Percentiles rank a stretch among this genome's conserved stretches.
Conservation (phyloP, 2,113 vertebrate genomes). For the Rhynchomys soricoides region DNA sequence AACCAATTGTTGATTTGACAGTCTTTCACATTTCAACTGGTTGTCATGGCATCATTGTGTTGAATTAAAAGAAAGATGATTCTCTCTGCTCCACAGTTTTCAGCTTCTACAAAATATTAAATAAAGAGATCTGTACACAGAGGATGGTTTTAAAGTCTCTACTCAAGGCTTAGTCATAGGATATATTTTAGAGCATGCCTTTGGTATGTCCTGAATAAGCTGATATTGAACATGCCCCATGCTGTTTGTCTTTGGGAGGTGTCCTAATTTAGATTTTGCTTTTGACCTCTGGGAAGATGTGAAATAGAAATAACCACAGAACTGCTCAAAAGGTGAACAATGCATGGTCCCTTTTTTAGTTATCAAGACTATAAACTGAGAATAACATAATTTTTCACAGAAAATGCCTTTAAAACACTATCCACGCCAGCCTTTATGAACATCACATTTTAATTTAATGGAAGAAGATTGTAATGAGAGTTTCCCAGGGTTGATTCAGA, state of each 20-base stretch:
- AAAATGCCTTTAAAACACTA: conserved; percentile 27
- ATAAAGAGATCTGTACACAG: conserved; percentile 68
- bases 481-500: neutral
- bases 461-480: neutral
- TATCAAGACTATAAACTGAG: conserved; percentile 43
- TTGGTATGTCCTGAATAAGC: conserved; percentile 60
- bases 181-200: conserved; percentile 64
- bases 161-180: conserved; percentile 56
- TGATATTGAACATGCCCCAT: conserved; percentile 55
- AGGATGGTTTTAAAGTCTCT: conserved; percentile 64
- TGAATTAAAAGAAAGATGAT: conserved; percentile 61
- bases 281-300: conserved; percentile 66
- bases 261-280: conserved; percentile 63
- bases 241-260: conserved; percentile 67
- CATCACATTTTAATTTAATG: conserved; percentile 30
- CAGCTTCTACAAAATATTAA: conserved; percentile 60
- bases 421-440: neutral
- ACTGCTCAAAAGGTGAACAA: conserved; percentile 46
- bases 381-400: conserved; percentile 33
- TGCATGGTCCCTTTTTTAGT: conserved; percentile 24
- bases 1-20: conserved; percentile 65
- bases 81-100: conserved; percentile 44
- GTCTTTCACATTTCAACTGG: conserved; percentile 51
- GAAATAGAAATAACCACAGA: conserved; percentile 43
- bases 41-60: conserved; percentile 36